Evolutionary conservation across 2,888 invertebrate species (phyloP).

Genomic region (Scotopteryx bipunctaria): DNA sequence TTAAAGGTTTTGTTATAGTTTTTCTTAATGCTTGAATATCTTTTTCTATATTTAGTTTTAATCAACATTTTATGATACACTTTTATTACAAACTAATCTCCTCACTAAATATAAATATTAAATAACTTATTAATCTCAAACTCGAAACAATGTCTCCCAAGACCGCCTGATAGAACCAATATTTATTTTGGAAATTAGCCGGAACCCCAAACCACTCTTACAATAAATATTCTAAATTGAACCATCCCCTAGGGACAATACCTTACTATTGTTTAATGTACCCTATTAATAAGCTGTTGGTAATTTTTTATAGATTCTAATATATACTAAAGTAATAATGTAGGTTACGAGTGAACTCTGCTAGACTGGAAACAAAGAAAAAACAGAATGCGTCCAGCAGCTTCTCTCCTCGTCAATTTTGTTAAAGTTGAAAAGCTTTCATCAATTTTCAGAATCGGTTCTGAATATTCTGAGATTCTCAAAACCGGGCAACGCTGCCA

Average conservation of each 20-base stretch:
- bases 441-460: too few species aligned
- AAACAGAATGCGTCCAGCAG: too few species aligned
- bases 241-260: conserved; percentile 60
- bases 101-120: neutral
- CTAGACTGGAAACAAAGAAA: too few species aligned
- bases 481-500: too few species aligned
- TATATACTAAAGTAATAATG: too few species aligned
- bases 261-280: conserved; percentile 69
- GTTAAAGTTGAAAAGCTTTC: too few species aligned
- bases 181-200: conserved; percentile 82
- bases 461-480: too few species aligned
- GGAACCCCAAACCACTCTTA: conserved; percentile 57
- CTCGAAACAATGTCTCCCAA: conserved; percentile 36
- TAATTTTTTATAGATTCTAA: conserved; percentile 27
- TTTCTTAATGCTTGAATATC: neutral
- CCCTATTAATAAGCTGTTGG: conserved; percentile 66
- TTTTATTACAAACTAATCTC: neutral
- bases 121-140: conserved; percentile 20
- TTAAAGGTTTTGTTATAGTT: too few species aligned
- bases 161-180: conserved; percentile 72
- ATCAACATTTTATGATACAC: too few species aligned
- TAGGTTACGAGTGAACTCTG: too few species aligned
- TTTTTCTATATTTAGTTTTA: too few species aligned
- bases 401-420: too few species aligned
- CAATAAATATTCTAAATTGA: conserved; percentile 79